Conservation (phyloP, 2,113 vertebrate genomes). For the Anseranas semipalmata region DNA sequence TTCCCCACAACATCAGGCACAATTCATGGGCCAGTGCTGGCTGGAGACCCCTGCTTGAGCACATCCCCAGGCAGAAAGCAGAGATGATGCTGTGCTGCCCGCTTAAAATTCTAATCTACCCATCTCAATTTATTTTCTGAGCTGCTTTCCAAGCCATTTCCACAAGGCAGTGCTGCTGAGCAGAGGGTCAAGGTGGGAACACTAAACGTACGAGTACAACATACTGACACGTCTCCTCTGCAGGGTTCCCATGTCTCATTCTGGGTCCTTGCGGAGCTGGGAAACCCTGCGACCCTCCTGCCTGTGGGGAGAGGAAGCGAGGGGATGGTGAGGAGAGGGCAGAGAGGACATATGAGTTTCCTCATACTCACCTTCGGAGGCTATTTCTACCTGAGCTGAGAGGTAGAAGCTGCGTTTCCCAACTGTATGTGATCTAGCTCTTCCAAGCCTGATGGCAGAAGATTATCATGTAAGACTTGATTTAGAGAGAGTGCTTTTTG, state of each 20-base stretch:
- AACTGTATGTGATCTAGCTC: not conserved
- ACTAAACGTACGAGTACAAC: fast-evolving
- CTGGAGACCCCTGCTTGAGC: not conserved
- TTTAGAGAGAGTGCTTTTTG: not conserved
- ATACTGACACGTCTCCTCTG: fast-evolving
- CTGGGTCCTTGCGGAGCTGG: fast-evolving
- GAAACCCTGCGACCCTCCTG: not conserved
- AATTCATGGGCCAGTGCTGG: not conserved
- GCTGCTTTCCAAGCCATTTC: not conserved
- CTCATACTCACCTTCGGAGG: not conserved
- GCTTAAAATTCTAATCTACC: not conserved
- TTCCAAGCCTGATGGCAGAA: not conserved
- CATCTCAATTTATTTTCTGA: not conserved
- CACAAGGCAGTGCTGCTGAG: not conserved
- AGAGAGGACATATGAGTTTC: not conserved
- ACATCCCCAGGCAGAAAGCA: not conserved
- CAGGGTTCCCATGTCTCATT: fast-evolving
- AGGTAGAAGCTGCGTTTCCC: not conserved
- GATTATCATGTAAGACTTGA: not conserved
- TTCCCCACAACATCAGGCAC: fast-evolving
- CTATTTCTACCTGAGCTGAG: not conserved
- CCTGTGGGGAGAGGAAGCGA: not conserved
- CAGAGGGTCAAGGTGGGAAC: not conserved
- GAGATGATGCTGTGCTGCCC: not conserved
- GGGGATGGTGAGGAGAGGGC: not conserved